Base-by-base conservation (phyloP, 2,797 vertebrate genomes). In the Margarornis squamiger region DNA sequence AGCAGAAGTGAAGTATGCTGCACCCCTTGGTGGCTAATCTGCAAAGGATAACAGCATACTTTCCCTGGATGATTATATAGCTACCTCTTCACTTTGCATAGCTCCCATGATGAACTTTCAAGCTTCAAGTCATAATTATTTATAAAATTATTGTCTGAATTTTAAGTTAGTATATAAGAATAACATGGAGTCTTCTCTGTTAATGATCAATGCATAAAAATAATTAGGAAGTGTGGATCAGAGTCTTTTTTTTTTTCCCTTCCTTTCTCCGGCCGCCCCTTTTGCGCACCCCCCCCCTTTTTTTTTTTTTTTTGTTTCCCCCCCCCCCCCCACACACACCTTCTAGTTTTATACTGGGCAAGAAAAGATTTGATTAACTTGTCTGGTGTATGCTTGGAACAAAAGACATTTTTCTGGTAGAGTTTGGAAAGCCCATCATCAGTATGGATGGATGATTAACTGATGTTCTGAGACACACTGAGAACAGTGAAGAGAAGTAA, bases 281-380 rank as follows among this genome's bases (percentile, higher is more conserved):
- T 61, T 21, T 62, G 7, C 32, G 20, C 3, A 4, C 6, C 3
- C 24, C 6, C 0, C 45, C 20, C 45, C 9, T 39, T 39, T 39
- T 39, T 1, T 5, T 24, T 3, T 27, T 32, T 48, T 11, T 16
- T 57, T 23, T 55, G 18, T 11, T n/a, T 14, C 6, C 51, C 3
- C 5, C 9, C 2, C 19, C 7, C 0, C 3, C 1, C 2, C 3
- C n/a, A n/a, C n/a, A n/a, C n/a, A n/a, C 2, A 0, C 1, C 3
- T 72, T 73, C 12, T 59, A 8, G 19, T 78, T 93, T 86, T 86
- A 8, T 63, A 5, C 11, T 46, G 75, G 4, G 5, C 54, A 45
- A 46, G 36, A 71, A 92, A 49, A 58, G 14, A 54, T 61, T 12
- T 62, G 32, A 59, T 58, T 39, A 46, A 55, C 10, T 79, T 91